Base-by-base conservation (phyloP, 1,140 invertebrate species). In the Homalodisca vitripennis region DNA sequence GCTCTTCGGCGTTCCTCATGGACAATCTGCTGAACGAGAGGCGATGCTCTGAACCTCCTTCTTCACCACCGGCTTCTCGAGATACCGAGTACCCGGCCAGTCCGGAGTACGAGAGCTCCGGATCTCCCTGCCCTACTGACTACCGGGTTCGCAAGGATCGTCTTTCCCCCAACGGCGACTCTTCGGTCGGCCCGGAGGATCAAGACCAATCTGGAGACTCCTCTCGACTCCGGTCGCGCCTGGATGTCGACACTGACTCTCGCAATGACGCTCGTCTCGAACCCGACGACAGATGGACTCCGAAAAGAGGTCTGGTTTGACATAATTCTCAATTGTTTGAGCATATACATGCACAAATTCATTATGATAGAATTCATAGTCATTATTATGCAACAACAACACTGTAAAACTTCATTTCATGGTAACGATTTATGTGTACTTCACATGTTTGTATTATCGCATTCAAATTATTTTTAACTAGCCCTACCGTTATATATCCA, bases 101-200 rank as follows among this genome's bases (percentile, higher is more conserved):
- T 10, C 63, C 63, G 34, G 41, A 66, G 32, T 66, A 46, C 24
- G 63, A 46, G 34, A 66, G 32, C 24, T 57, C 66, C 14, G 46
- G 51, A 17, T 68, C 67, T 1, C 53, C 53, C 26, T 34, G 67
- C 26, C 67, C 67, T 27, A 68, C 67, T 20, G 67, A 68, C 67
- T 68, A 68, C 32, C 26, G 48, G 1, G 31, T 68, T 13, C 47
- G 48, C 17, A 57, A 62, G 66, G 29, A 46, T 17, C 12, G 41
- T 20, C 12, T 51, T 17, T 31, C 47, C 6, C 47, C 66, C 6
- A 48, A 30, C n/a, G 20, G 29, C 27, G 34, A 46, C 30, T 17
- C 13, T 12, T 64, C 62, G 3, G 17, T 6, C 6, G 17, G 24
- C 17, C 10, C 10, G 24, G 51, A 55, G 3, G 51, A 55, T 20